phyloP scores from a whole-genome alignment of 2,797 vertebrate species.

The Discoglossus pictus region DNA sequence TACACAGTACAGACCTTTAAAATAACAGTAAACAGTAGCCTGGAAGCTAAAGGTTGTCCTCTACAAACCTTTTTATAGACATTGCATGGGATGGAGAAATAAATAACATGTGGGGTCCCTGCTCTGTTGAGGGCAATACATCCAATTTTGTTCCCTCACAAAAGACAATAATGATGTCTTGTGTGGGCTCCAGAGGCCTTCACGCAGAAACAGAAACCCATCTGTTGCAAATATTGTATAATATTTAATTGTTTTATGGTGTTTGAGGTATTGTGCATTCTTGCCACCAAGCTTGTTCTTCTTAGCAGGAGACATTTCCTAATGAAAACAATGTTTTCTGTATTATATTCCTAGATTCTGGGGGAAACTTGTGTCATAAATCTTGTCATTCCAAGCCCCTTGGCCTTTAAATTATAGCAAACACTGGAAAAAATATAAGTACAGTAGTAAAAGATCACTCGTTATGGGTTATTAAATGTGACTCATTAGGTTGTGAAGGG shows the following conservation, averaged over 20 bases:
- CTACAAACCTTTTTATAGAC: background rate
- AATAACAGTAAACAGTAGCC: constrained; percentile 13
- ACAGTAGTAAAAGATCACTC: constrained; percentile 32
- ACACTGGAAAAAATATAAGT: constrained; percentile 14
- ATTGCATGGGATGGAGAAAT: constrained; percentile 7
- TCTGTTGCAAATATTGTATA: constrained; percentile 41
- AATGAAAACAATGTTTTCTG: constrained; percentile 44
- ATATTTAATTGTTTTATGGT: constrained; percentile 45
- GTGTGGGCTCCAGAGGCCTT: constrained; percentile 13
- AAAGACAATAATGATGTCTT: constrained; percentile 37
- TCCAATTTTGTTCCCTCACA: constrained; percentile 8
- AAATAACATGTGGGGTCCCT: constrained; percentile 15
- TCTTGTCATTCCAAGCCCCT: constrained; percentile 28
- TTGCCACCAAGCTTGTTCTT: constrained; percentile 44
- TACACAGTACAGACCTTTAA: background rate
- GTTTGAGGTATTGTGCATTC: constrained; percentile 42
- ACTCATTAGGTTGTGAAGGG: constrained; percentile 24
- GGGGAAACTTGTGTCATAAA: constrained; percentile 38
- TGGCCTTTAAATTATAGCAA: constrained; percentile 35
- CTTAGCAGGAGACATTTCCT: constrained; percentile 50
- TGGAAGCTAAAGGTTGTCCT: background rate
- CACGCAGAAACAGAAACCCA: constrained; percentile 9
- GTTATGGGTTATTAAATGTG: constrained; percentile 16
- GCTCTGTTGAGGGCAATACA: constrained; percentile 4
- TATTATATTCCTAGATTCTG: constrained; percentile 47